Conservation (phyloP, 2,797 vertebrate species). For the Rhodeus uyekii region DNA sequence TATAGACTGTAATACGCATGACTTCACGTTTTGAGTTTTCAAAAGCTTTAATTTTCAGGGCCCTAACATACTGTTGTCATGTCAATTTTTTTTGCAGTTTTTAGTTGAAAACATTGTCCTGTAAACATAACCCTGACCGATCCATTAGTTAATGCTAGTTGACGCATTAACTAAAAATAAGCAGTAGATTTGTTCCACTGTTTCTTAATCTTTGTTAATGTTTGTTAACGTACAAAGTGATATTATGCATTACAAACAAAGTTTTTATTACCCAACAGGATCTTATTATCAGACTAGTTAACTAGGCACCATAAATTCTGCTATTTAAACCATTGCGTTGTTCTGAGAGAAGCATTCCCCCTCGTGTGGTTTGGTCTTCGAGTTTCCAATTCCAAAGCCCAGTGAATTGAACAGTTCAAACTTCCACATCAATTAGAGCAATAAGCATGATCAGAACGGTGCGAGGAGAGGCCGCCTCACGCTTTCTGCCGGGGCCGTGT, state of each 20-base stretch:
- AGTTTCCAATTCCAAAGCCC: constrained; percentile 55
- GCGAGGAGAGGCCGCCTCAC: constrained; percentile 48
- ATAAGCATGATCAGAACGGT: constrained; percentile 49
- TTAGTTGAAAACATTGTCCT: too few species aligned
- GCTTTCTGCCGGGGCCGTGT: constrained; percentile 57
- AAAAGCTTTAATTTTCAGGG: too few species aligned
- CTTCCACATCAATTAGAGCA: constrained; percentile 63
- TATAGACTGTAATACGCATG: too few species aligned
- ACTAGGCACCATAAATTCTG: constrained; percentile 33
- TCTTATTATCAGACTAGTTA: not conserved
- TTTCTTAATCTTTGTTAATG: too few species aligned
- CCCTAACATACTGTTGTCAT: too few species aligned
- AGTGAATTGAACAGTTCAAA: constrained; percentile 65
- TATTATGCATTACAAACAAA: not conserved
- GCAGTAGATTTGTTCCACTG: too few species aligned
- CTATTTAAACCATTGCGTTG: constrained; percentile 35
- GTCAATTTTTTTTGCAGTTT: too few species aligned
- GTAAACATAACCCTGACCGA: too few species aligned
- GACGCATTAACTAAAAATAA: too few species aligned
- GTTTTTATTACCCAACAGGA: not conserved
- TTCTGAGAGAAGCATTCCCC: constrained; percentile 39
- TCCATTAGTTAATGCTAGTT: too few species aligned
- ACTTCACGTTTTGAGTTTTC: too few species aligned
- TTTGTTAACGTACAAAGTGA: too few species aligned
- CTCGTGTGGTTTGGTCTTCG: constrained; percentile 48